These are phyloP conservation scores for Oeneis ivallda DNA, from an alignment of 2,888 invertebrate genomes.

Conservation along the genomic window DNA sequence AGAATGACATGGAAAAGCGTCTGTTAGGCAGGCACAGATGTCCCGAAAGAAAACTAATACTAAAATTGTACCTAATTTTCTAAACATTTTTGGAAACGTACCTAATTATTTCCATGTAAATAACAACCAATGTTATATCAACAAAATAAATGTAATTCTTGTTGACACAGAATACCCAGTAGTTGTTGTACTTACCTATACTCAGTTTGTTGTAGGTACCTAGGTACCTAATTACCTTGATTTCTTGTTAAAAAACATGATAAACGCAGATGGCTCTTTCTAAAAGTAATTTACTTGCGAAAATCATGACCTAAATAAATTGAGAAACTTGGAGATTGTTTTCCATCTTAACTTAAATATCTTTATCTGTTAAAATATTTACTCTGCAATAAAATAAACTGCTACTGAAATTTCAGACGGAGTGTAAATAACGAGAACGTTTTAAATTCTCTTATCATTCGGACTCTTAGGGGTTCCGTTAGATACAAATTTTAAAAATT, in stretches of 20 bases:
- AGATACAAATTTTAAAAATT: neutral
- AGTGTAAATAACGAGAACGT: slow-evolving; percentile 30
- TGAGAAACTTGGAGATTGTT: slow-evolving; percentile 19
- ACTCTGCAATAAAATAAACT: slow-evolving; percentile 22
- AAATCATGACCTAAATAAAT: slow-evolving; percentile 30
- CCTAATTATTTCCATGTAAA: too few relatives aligned
- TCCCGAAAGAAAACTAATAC: too few relatives aligned
- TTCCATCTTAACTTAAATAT: slow-evolving; percentile 15
- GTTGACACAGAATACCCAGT: too few relatives aligned
- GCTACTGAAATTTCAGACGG: slow-evolving; percentile 27
- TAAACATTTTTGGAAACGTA: too few relatives aligned
- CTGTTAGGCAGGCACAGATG: too few relatives aligned
- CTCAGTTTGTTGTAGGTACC: too few relatives aligned
- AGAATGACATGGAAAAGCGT: too few relatives aligned
- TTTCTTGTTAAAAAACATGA: neutral
- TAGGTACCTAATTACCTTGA: neutral
- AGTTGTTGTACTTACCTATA: too few relatives aligned
- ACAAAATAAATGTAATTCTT: too few relatives aligned
- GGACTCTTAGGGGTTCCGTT: slow-evolving; percentile 15
- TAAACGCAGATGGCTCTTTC: neutral
- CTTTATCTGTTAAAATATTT: slow-evolving; percentile 31
- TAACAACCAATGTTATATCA: too few relatives aligned
- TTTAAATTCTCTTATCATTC: slow-evolving; percentile 27
- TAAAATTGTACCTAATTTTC: too few relatives aligned
- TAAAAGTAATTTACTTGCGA: slow-evolving; percentile 18